Percentiles rank a stretch among this genome's conserved stretches.
Evolutionary conservation across 2,113 vertebrate species (phyloP).

Genomic region (Engystomops pustulosus): DNA sequence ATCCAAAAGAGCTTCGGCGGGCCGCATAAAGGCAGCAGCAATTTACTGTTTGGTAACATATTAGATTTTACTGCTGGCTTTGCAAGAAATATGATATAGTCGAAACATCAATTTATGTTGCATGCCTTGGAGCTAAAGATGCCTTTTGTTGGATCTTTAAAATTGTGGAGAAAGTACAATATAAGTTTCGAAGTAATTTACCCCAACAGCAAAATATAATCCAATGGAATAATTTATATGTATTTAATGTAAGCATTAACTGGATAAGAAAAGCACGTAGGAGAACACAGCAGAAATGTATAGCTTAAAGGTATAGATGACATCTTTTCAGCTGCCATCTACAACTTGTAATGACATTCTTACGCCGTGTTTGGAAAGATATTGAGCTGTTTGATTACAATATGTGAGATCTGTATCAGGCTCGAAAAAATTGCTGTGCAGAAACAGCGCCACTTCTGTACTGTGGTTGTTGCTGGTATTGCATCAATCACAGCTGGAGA

Average conservation of each 20-base stretch:
- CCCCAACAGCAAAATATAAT: slow-evolving; percentile 11
- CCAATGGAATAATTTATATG: slow-evolving; percentile 2
- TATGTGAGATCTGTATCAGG: no score
- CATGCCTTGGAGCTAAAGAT: slow-evolving; percentile 38
- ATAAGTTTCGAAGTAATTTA: neutral
- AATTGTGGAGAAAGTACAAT: slow-evolving; percentile 4
- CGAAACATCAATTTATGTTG: slow-evolving; percentile 40
- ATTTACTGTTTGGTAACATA: slow-evolving; percentile 60
- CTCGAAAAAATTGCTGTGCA: neutral
- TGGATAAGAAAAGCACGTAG: neutral
- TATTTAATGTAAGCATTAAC: slow-evolving; percentile 1
- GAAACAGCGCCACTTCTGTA: neutral
- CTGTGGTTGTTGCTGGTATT: neutral
- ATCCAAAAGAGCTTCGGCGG: slow-evolving; percentile 62
- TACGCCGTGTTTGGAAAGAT: neutral
- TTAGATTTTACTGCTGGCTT: slow-evolving; percentile 68
- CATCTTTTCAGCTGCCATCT: neutral
- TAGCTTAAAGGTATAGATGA: neutral
- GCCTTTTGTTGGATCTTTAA: slow-evolving; percentile 24
- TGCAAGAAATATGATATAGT: slow-evolving; percentile 63
- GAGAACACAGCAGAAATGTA: neutral
- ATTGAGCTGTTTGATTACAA: neutral
- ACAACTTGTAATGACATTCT: neutral
- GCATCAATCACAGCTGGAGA: no score
- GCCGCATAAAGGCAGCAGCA: slow-evolving; percentile 54